A percentile compares a stretch with the other conserved stretches of the same genome.
Conservation (phyloP, 2,888 invertebrate genomes). For the Dyspetes luteomarginatus region DNA sequence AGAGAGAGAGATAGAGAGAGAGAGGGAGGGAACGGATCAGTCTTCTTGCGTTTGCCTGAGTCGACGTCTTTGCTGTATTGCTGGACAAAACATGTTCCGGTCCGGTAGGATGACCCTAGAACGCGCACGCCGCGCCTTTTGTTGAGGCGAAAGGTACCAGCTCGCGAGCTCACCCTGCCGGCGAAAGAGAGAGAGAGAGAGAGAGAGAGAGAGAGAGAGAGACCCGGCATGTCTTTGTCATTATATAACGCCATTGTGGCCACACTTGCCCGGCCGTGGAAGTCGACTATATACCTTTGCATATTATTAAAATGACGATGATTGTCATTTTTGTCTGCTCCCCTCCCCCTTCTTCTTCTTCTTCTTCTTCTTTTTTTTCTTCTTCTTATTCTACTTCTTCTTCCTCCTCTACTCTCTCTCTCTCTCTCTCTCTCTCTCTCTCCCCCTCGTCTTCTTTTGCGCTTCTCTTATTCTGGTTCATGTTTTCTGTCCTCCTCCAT, state of each 20-base stretch:
- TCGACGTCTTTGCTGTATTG: slow-evolving; percentile 46
- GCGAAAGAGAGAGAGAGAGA: slow-evolving; percentile 28
- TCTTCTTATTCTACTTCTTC: background rate
- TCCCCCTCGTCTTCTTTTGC: slow-evolving; percentile 35
- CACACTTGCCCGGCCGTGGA: slow-evolving; percentile 82
- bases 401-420: slow-evolving; percentile 38
- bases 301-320: slow-evolving; percentile 84
- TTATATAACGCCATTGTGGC: slow-evolving; percentile 84
- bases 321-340: slow-evolving; percentile 82
- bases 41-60: slow-evolving; percentile 32
- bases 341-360: slow-evolving; percentile 61
- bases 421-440: background rate
- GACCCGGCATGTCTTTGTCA: slow-evolving; percentile 82
- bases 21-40: slow-evolving; percentile 39
- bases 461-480: slow-evolving; percentile 22
- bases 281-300: slow-evolving; percentile 78
- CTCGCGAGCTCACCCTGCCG: slow-evolving; percentile 50
- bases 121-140: slow-evolving; percentile 81
- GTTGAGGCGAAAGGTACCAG: slow-evolving; percentile 82
- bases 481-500: slow-evolving; percentile 20
- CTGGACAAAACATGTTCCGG: slow-evolving; percentile 83
- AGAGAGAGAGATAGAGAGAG: background rate
- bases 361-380: slow-evolving; percentile 30
- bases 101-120: slow-evolving; percentile 83
- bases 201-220: slow-evolving; percentile 24